phyloP scores from a whole-genome alignment of 2,888 invertebrate genomes.

The Pheosia tremula region DNA sequence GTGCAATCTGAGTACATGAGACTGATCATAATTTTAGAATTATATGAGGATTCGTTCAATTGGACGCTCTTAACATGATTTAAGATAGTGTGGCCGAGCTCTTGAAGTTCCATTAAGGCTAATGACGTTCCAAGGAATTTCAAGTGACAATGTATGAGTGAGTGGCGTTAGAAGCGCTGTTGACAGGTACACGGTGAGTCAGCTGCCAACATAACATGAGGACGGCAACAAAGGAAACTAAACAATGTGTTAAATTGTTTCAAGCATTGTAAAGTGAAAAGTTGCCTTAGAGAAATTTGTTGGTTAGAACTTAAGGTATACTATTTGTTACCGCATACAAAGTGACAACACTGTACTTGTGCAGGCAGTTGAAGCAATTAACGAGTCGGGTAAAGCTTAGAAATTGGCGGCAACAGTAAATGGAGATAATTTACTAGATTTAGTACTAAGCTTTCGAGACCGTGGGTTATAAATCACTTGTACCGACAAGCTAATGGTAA shows the following conservation, averaged over 20 bases:
- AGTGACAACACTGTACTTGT: slow-evolving; percentile 38
- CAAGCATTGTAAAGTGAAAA: slow-evolving; percentile 22
- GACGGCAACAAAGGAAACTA: slow-evolving; percentile 45
- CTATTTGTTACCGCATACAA: slow-evolving; percentile 28
- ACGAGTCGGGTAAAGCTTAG: slow-evolving; percentile 47
- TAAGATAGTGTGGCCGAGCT: slow-evolving; percentile 55
- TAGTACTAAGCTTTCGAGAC: slow-evolving; percentile 55
- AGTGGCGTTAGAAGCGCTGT: slow-evolving; percentile 67
- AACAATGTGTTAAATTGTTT: slow-evolving; percentile 32
- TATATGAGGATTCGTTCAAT: slow-evolving; percentile 49
- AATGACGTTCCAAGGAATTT: slow-evolving; percentile 70
- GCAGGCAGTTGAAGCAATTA: slow-evolving; percentile 49
- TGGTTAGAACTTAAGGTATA: slow-evolving; percentile 22
- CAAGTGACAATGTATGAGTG: slow-evolving; percentile 69
- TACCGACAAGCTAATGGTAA: slow-evolving; percentile 62
- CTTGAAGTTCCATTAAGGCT: slow-evolving; percentile 73
- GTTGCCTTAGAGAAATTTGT: slow-evolving; percentile 15
- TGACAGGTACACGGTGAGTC: slow-evolving; percentile 77
- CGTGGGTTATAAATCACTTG: slow-evolving; percentile 64
- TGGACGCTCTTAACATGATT: slow-evolving; percentile 56
- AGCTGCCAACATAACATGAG: slow-evolving; percentile 55
- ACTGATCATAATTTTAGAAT: slow-evolving; percentile 39
- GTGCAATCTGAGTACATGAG: slow-evolving; percentile 41
- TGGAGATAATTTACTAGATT: slow-evolving; percentile 57
- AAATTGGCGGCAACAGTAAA: slow-evolving; percentile 54